Evolutionary conservation across 2,888 invertebrate species (phyloP), one percentile per base, ranked within the genome.

Genomic region (Eulithis testata): DNA sequence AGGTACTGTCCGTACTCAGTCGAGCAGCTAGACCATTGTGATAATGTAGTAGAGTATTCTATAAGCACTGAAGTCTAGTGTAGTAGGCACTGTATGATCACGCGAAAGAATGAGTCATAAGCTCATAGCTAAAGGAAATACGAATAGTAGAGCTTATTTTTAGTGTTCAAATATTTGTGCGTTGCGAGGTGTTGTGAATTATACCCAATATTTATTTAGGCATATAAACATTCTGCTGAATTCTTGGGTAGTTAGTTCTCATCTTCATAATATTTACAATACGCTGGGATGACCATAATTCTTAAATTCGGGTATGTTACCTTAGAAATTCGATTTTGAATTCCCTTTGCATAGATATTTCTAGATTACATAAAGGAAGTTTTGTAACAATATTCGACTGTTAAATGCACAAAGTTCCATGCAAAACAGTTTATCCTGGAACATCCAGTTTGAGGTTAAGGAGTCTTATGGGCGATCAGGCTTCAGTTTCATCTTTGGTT

Each of bases 401-500:
- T 11, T 12, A 27, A 51, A 51, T 51, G 40, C n/a, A 27, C n/a
- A 51, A 49, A 40, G 47, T 43, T 55, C 5, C 31, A 50, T 31
- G 44, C 50, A 12, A 27, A 31, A 49, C 9, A 27, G 27, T 21
- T 49, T 49, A 27, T 11, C 14, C 36, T 14, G 36, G 45, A 45
- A n/a, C 3, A 6, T 51, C 56, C 8, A 49, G 47, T 44, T 7
- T 49, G 1, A 14, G 40, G 8, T 45, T 50, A 44, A n/a, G 52
- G 14, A 52, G 27, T 57, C 55, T 44, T 57, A 69, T 70, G 66
- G 64, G 58, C 44, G 66, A 65, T n/a, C 55, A 27, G 51, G 60
- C 49, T 61, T 66, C 68, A n/a, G 54, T 68, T 7, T 59, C 71
- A 12, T 63, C 71, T 40, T 51, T 60, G 53, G 69, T 59, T 3